Base-by-base conservation (phyloP, 1,140 invertebrate genomes). In the Coelopa frigida region DNA sequence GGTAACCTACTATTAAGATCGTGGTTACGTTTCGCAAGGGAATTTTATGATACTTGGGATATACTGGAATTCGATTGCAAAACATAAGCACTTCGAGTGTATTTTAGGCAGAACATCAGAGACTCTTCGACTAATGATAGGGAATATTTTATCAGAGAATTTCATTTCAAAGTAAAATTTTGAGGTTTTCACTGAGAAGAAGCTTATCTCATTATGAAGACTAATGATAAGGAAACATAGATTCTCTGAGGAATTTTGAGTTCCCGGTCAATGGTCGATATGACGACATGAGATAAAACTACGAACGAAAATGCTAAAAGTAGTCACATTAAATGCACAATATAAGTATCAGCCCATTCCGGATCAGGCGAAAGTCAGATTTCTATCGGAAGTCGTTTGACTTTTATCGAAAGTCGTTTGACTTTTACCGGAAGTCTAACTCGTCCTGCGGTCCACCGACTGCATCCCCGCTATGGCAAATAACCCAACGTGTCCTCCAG, bases 381-480 rank as follows among this genome's bases (percentile, higher is more conserved):
- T 44, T 8, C 12, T 11, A 32, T 42, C 24, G 26, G 5, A 5
- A 29, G 23, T 18, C 20, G 7, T 14, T 22, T 23, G 17, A 17
- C 37, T 18, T 12, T 5, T 17, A 5, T 14, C 5, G 24, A 18
- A 22, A 18, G n/a, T 29, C 14, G 2, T 26, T 21, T 35, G 21
- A 26, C 15, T n/a, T 12, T 23, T 32, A 40, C 53, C n/a, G n/a
- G n/a, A n/a, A n/a, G n/a, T n/a, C n/a, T n/a, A n/a, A n/a, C n/a
- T n/a, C n/a, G n/a, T n/a, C n/a, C n/a, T n/a, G n/a, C n/a, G n/a
- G n/a, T n/a, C n/a, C n/a, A n/a, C n/a, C n/a, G n/a, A n/a, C n/a
- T n/a, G n/a, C n/a, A n/a, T n/a, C n/a, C n/a, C n/a, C n/a, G n/a
- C 54, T 68, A 71, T 60, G 70, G 70, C 56, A 71, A 66, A 58